Base-by-base conservation (phyloP, 2,888 invertebrate genomes). In the Alcis repandata region DNA sequence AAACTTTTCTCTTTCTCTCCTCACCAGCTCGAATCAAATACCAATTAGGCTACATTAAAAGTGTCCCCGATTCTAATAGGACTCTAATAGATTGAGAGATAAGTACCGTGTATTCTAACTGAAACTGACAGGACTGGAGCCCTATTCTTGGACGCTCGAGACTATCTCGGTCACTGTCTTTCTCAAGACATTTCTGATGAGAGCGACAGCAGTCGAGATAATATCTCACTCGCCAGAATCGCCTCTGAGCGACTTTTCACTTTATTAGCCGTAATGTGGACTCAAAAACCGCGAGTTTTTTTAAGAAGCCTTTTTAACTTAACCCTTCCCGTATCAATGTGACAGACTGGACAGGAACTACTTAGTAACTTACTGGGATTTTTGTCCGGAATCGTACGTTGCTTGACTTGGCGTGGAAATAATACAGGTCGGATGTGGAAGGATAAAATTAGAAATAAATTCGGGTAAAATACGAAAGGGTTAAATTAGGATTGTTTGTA, bases 321-420 rank as follows among this genome's bases (percentile, higher is more conserved):
- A 82, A 78, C 79, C 77, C 75, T 82, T 79, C 68, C 74, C 67
- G 73, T 70, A 74, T 73, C 61, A 66, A 53, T 54, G 72, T 80
- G 87, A 82, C 85, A 84, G 75, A 74, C 78, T 73, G 53, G 79
- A 81, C 83, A 75, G 63, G 67, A 80, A 83, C 83, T 82, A 82
- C 82, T 82, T 79, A 78, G 71, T 63, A 68, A 73, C 74, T 77
- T 77, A 74, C 51, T 43, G 22, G 76, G 71, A 66, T 58, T 68
- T 61, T 45, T 59, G 61, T 62, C 46, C 53, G 49, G 13, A 36
- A 27, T 27, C 56, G 59, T 59, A 41, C 53, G 36, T 43, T 51
- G n/a, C 4, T 49, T 43, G 59, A 57, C 57, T 60, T 56, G 36
- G 33, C 36, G 36, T 13, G 8, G n/a, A 19, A 56, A 9, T 3